Evolutionary conservation across 2,888 invertebrate species (phyloP).

Genomic region (Seira musarum): DNA sequence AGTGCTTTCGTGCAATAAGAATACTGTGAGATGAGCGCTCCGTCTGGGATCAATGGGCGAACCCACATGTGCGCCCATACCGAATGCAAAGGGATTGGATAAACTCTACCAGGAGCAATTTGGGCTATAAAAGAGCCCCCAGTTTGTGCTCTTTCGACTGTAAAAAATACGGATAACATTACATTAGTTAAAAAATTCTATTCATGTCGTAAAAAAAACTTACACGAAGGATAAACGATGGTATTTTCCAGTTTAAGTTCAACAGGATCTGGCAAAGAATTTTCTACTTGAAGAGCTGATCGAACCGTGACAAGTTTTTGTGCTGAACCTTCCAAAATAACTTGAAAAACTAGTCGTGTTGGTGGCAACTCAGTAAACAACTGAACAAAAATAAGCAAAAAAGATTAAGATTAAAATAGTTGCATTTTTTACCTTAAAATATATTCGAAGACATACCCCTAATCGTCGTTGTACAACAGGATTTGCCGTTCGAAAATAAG

Average conservation of each 20-base stretch:
- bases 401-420: background rate
- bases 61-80: constrained; percentile 83
- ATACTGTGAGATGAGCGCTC: constrained; percentile 53
- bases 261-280: constrained; percentile 82
- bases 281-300: constrained; percentile 88
- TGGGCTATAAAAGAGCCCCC: constrained; percentile 70
- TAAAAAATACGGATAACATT: constrained; percentile 20
- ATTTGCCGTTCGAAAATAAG: constrained; percentile 86
- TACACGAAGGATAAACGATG: constrained; percentile 68
- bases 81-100: constrained; percentile 85
- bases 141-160: constrained; percentile 68
- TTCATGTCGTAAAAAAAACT: constrained; percentile 32
- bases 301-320: constrained; percentile 93
- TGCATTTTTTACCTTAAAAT: background rate
- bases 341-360: constrained; percentile 91
- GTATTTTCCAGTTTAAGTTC: constrained; percentile 81
- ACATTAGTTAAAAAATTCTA: constrained; percentile 16
- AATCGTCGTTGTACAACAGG: constrained; percentile 69
- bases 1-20: constrained; percentile 65
- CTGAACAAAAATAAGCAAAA: constrained; percentile 45
- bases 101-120: constrained; percentile 76
- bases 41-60: constrained; percentile 76
- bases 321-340: constrained; percentile 93
- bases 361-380: constrained; percentile 72
- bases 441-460: constrained; percentile 51